Evolutionary conservation across 2,888 invertebrate genomes (phyloP).

Genomic region (Athalia rosae): DNA sequence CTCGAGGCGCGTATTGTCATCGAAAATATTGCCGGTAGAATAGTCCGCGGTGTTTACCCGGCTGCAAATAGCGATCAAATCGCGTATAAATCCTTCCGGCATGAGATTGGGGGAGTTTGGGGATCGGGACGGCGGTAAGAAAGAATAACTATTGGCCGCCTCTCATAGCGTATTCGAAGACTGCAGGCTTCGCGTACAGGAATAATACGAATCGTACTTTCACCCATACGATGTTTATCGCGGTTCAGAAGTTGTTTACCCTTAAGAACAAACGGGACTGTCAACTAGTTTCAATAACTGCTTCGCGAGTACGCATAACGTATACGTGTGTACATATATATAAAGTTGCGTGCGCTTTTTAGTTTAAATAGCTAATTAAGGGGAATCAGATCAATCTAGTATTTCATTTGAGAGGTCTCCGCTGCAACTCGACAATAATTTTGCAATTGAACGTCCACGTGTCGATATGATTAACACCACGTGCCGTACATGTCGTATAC

Average conservation of each 20-base stretch:
- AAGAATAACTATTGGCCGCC: constrained; percentile 27
- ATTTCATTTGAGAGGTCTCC: constrained; percentile 19
- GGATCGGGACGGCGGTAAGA: constrained; percentile 2
- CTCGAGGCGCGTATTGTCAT: constrained; percentile 23
- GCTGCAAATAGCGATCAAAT: constrained; percentile 43
- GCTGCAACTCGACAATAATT: constrained; percentile 30
- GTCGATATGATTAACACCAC: constrained; percentile 46
- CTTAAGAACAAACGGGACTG: background rate
- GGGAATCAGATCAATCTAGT: constrained; percentile 36
- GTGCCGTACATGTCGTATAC: constrained; percentile 24
- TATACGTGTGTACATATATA: background rate
- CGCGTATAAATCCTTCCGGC: constrained; percentile 44
- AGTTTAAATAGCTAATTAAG: constrained; percentile 24
- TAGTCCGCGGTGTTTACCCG: constrained; percentile 23
- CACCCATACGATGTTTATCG: background rate
- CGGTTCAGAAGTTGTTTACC: background rate
- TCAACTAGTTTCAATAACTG: background rate
- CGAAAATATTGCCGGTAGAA: constrained; percentile 37
- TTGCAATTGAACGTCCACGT: constrained; percentile 42
- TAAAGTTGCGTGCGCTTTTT: constrained; percentile 6
- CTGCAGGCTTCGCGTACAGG: constrained; percentile 1
- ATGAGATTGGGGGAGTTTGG: constrained; percentile 5
- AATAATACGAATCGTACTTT: background rate
- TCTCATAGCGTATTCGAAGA: constrained; percentile 5
- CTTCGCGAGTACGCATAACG: background rate